phyloP scores from a whole-genome alignment of 2,888 invertebrate genomes.

The Dermolepida albohirtum region DNA sequence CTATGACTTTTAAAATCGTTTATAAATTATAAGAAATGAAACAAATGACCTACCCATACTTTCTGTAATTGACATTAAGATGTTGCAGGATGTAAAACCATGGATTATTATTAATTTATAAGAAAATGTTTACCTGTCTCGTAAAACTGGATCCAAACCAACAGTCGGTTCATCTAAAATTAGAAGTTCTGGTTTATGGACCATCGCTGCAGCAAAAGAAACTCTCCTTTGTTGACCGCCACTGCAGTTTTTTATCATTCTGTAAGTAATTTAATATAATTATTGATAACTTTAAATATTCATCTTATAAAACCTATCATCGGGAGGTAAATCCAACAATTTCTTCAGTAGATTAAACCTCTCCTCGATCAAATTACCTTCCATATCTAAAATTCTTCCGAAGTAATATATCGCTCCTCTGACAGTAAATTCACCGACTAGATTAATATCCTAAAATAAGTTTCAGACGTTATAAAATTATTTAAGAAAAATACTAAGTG shows the following conservation, averaged over 20 bases:
- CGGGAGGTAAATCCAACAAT: constrained; percentile 81
- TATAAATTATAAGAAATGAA: too few species aligned
- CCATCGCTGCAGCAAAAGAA: constrained; percentile 88
- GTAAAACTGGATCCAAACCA: constrained; percentile 90
- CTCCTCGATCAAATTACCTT: constrained; percentile 71
- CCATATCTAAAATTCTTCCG: constrained; percentile 86
- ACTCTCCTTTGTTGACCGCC: constrained; percentile 93
- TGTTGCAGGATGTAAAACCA: too few species aligned
- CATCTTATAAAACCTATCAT: constrained; percentile 63
- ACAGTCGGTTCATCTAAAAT: constrained; percentile 95
- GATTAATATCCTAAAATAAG: constrained; percentile 76
- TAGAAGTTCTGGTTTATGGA: constrained; percentile 88
- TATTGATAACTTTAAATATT: background rate
- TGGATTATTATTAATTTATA: too few species aligned
- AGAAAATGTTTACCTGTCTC: constrained; percentile 73
- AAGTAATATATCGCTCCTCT: constrained; percentile 88
- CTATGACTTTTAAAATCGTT: too few species aligned
- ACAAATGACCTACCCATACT: too few species aligned
- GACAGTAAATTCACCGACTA: constrained; percentile 84
- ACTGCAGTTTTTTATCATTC: constrained; percentile 77
- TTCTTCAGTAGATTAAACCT: constrained; percentile 76
- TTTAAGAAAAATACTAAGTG: background rate
- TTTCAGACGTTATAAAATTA: background rate
- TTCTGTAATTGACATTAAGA: too few species aligned
- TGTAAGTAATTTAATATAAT: constrained; percentile 37